A percentile compares a stretch with the other conserved stretches of the same genome.
Evolutionary conservation across 2,113 vertebrate genomes (phyloP).

Genomic region (Ammodytes dubius): DNA sequence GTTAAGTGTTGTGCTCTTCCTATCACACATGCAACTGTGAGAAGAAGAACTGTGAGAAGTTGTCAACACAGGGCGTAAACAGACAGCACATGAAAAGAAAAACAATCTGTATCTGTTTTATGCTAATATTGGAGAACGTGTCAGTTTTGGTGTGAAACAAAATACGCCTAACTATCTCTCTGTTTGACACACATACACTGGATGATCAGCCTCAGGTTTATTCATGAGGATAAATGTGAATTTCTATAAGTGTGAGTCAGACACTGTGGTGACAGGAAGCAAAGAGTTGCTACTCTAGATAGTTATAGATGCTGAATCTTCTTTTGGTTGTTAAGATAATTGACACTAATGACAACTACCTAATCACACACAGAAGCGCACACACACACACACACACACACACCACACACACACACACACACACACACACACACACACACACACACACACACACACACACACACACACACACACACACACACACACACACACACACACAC

Average conservation of each 20-base stretch:
- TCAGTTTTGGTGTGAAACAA: slow-evolving; percentile 46
- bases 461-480: background rate
- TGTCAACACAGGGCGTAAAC: slow-evolving; percentile 45
- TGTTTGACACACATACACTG: background rate
- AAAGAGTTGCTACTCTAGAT: background rate
- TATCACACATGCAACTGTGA: slow-evolving; percentile 24
- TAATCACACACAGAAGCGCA: slow-evolving; percentile 1
- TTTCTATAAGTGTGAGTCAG: slow-evolving; percentile 46
- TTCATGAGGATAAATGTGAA: slow-evolving; percentile 45
- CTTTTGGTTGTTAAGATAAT: slow-evolving; percentile 12
- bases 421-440: no score
- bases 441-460: background rate
- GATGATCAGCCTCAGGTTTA: slow-evolving; percentile 20
- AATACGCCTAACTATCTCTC: slow-evolving; percentile 5
- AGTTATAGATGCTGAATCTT: slow-evolving; percentile 19
- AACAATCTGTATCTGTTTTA: slow-evolving; percentile 51
- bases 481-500: background rate
- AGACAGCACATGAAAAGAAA: slow-evolving; percentile 46
- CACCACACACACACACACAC: background rate
- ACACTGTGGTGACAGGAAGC: background rate
- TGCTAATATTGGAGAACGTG: slow-evolving; percentile 60
- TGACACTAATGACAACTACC: slow-evolving; percentile 7
- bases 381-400: background rate
- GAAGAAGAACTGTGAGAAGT: slow-evolving; percentile 14
- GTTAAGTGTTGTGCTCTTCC: slow-evolving; percentile 31